These are phyloP conservation scores for Limenitis camilla DNA, from an alignment of 2,888 invertebrate species.

Conservation along the genomic window DNA sequence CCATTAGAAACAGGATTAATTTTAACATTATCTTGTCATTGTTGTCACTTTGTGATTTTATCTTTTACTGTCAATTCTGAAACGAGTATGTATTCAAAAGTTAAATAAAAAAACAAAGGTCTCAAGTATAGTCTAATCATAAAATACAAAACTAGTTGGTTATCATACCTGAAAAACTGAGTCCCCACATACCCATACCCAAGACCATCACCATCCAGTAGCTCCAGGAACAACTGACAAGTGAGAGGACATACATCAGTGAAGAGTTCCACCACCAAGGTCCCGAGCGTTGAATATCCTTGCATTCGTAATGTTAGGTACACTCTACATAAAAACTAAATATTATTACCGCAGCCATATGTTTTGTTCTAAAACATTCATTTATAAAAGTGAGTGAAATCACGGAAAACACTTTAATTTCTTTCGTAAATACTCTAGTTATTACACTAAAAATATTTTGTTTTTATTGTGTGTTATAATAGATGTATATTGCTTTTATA, in stretches of 20 bases:
- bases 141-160: neutral
- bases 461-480: too few relatives aligned
- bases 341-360: neutral
- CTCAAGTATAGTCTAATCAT: neutral
- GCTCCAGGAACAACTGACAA: constrained; percentile 48
- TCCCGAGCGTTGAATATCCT: constrained; percentile 40
- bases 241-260: constrained; percentile 51
- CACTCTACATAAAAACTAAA: constrained; percentile 32
- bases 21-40: constrained; percentile 43
- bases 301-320: constrained; percentile 38
- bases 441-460: too few relatives aligned
- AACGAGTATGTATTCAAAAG: neutral
- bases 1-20: constrained; percentile 37
- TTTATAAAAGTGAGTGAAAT: too few relatives aligned
- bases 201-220: constrained; percentile 42
- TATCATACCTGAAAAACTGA: constrained; percentile 50
- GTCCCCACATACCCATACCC: constrained; percentile 55
- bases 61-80: neutral
- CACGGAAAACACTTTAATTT: too few relatives aligned
- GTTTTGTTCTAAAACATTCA: neutral
- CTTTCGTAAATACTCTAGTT: too few relatives aligned
- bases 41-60: constrained; percentile 7
- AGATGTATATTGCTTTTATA: too few relatives aligned
- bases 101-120: too few relatives aligned
- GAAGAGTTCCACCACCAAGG: constrained; percentile 47